These are phyloP conservation scores for Myiopsitta monachus DNA, from an alignment of 2,113 vertebrate species.

Conservation along the genomic window DNA sequence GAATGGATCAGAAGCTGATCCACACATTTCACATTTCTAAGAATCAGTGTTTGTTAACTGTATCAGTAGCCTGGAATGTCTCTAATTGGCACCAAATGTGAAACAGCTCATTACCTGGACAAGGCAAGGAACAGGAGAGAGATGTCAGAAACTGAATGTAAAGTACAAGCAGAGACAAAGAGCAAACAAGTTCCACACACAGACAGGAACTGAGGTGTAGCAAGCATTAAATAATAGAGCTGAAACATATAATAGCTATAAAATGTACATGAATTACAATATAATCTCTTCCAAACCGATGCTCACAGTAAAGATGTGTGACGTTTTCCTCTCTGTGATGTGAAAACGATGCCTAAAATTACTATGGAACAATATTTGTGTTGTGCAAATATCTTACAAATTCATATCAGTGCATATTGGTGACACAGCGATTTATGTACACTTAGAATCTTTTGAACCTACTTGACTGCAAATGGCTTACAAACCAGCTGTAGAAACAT, in stretches of 20 bases:
- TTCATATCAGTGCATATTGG: neutral
- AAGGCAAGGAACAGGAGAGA: neutral
- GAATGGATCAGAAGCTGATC: neutral
- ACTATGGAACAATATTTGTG: neutral
- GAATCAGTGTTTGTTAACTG: neutral
- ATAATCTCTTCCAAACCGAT: neutral
- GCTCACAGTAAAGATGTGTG: neutral
- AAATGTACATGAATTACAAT: neutral
- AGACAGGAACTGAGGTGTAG: neutral
- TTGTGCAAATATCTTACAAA: neutral
- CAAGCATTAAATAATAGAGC: conserved; percentile 21
- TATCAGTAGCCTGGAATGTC: conserved; percentile 21
- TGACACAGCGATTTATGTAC: neutral
- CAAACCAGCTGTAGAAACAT: neutral
- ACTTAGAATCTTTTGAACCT: neutral
- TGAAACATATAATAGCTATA: conserved; percentile 1
- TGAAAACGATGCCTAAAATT: neutral
- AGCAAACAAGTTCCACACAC: neutral
- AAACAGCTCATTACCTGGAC: conserved; percentile 37
- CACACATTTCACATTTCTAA: neutral
- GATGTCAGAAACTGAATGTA: neutral
- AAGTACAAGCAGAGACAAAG: neutral
- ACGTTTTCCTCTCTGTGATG: neutral
- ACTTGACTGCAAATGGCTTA: neutral
- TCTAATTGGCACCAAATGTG: conserved; percentile 42